A percentile compares a stretch with the other conserved stretches of the same genome.
Conservation (phyloP, 2,113 vertebrate species). For the Tinamus guttatus region DNA sequence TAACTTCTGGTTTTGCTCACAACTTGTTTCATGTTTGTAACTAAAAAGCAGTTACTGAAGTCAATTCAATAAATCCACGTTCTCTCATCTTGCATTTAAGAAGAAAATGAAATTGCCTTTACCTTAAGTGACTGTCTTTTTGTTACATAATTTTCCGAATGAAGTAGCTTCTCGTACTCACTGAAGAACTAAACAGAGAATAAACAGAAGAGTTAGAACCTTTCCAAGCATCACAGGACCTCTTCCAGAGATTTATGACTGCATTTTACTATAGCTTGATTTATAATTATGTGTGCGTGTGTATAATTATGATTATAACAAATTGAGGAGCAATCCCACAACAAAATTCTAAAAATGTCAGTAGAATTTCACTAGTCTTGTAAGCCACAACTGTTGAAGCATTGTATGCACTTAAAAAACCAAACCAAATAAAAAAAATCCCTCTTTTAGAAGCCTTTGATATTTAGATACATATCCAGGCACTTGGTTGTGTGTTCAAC, state of each 20-base stretch:
- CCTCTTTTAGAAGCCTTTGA: not conserved
- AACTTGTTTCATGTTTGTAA: not conserved
- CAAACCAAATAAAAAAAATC: not conserved
- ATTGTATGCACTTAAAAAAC: fast-evolving
- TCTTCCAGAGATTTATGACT: not conserved
- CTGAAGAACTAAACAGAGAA: slow-evolving; percentile 85
- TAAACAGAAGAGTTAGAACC: slow-evolving; percentile 8
- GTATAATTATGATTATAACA: not conserved
- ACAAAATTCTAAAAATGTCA: not conserved
- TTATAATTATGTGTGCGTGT: not conserved
- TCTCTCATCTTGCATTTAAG: not conserved
- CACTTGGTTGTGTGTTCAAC: not conserved
- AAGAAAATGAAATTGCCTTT: not conserved
- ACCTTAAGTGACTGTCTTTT: slow-evolving; percentile 90
- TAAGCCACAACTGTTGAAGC: not conserved
- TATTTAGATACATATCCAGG: not conserved
- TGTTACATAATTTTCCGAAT: slow-evolving; percentile 90
- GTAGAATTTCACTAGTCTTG: not conserved
- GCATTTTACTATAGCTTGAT: not conserved
- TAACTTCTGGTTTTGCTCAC: too few relatives aligned
- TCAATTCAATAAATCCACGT: not conserved
- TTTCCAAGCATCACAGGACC: not conserved
- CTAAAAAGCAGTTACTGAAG: not conserved
- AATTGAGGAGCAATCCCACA: not conserved
- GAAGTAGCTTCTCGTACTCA: slow-evolving; percentile 89